phyloP scores from a whole-genome alignment of 2,797 vertebrate genomes.

The Sebastes oblongus region DNA sequence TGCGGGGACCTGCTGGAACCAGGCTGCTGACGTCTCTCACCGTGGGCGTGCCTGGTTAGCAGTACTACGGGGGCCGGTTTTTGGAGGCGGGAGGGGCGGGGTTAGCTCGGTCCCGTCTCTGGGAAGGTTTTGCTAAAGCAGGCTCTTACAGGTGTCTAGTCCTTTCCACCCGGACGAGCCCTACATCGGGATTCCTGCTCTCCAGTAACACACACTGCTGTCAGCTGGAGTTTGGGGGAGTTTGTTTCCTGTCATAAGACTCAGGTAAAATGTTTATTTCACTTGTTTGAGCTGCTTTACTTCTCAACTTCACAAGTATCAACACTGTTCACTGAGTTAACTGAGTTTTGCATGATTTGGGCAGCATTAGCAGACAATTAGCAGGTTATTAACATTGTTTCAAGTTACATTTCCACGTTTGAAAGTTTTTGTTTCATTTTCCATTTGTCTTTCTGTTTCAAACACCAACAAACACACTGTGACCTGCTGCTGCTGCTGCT shows the following conservation, averaged over 20 bases:
- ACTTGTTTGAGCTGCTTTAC: background rate
- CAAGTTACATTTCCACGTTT: background rate
- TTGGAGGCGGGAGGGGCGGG: constrained; percentile 50
- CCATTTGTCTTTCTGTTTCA: constrained; percentile 6
- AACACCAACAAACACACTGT: background rate
- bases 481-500: constrained; percentile 27
- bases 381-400: background rate
- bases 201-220: background rate
- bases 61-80: background rate
- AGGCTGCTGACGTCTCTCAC: background rate
- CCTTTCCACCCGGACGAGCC: constrained; percentile 47
- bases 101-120: constrained; percentile 20
- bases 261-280: constrained; percentile 64
- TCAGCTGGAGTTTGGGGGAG: background rate
- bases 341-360: background rate
- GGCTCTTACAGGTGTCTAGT: constrained; percentile 69
- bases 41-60: constrained; percentile 36
- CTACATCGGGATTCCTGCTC: constrained; percentile 15
- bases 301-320: background rate
- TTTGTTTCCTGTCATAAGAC: background rate
- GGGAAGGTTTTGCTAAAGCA: constrained; percentile 22
- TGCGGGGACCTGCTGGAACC: background rate
- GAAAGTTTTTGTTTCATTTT: constrained; percentile 26
- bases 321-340: background rate
- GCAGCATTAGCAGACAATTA: background rate